A percentile compares a stretch with the other conserved stretches of the same genome.
These are phyloP conservation scores for Spea multiplicata DNA, from an alignment of 2,113 vertebrate species.

Conservation along the genomic window DNA sequence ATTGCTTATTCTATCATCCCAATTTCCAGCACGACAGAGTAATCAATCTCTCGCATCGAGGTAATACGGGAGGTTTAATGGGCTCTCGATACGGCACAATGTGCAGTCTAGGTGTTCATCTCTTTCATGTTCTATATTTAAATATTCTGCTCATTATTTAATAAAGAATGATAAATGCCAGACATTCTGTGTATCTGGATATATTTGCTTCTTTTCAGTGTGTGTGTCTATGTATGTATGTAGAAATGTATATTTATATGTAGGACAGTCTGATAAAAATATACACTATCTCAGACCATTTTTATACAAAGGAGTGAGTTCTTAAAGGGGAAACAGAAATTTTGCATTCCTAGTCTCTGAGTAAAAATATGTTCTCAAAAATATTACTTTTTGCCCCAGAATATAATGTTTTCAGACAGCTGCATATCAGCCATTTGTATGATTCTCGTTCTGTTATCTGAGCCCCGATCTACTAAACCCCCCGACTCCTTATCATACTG, in stretches of 20 bases:
- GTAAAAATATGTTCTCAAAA: no score
- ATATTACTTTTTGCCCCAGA: no score
- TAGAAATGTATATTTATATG: neutral
- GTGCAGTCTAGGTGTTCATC: conserved; percentile 21
- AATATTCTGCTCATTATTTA: conserved; percentile 38
- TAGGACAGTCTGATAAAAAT: no score
- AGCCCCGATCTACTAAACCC: no score
- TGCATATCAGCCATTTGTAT: no score
- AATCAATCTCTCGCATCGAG: conserved; percentile 38
- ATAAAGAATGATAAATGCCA: conserved; percentile 36
- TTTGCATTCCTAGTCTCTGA: no score
- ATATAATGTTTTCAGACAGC: no score
- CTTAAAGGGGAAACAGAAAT: no score
- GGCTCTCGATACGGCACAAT: conserved; percentile 16
- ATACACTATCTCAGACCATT: no score
- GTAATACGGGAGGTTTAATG: conserved; percentile 30
- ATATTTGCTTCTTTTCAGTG: neutral
- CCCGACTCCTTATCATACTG: no score
- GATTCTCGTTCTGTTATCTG: no score
- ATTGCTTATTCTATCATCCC: conserved; percentile 41
- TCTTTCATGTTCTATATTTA: conserved; percentile 12
- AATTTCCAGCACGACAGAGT: conserved; percentile 29
- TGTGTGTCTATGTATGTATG: neutral
- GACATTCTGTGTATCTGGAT: neutral
- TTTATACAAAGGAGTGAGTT: no score